Percentiles rank a stretch among this genome's conserved stretches.
These are phyloP conservation scores for Potamarius usumacintae DNA, from an alignment of 2,113 vertebrate species.

Conservation along the genomic window DNA sequence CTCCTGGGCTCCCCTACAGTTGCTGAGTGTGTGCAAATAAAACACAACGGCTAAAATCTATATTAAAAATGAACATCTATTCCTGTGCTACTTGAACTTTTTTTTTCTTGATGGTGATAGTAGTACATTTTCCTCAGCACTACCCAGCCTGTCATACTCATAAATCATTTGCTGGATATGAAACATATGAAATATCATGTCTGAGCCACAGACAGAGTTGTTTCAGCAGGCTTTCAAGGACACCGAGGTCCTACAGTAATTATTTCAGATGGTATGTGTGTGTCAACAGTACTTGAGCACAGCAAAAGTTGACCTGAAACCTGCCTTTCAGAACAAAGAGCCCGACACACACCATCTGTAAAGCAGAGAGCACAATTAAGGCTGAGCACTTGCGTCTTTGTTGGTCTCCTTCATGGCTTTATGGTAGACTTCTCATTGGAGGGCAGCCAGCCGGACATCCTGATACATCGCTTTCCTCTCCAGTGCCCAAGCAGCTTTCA, in stretches of 20 bases:
- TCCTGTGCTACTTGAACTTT: neutral
- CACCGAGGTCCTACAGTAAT: neutral
- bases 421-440: slow-evolving; percentile 12
- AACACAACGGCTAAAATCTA: no score
- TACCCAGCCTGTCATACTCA: neutral
- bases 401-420: slow-evolving; percentile 7
- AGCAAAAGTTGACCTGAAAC: neutral
- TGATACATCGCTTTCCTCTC: slow-evolving; percentile 8
- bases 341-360: slow-evolving; percentile 4
- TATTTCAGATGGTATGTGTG: neutral
- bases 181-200: neutral
- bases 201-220: neutral
- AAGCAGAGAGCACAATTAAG: neutral
- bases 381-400: neutral
- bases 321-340: neutral
- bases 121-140: neutral
- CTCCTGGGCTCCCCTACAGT: no score
- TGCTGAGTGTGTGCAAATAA: no score
- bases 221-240: neutral
- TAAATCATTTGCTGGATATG: neutral
- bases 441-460: slow-evolving; percentile 11
- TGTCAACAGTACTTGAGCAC: neutral
- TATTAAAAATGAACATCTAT: no score
- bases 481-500: slow-evolving; percentile 11
- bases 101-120: neutral